Evolutionary conservation across 2,797 vertebrate species (phyloP).

Genomic region (Crocidura indochinensis): DNA sequence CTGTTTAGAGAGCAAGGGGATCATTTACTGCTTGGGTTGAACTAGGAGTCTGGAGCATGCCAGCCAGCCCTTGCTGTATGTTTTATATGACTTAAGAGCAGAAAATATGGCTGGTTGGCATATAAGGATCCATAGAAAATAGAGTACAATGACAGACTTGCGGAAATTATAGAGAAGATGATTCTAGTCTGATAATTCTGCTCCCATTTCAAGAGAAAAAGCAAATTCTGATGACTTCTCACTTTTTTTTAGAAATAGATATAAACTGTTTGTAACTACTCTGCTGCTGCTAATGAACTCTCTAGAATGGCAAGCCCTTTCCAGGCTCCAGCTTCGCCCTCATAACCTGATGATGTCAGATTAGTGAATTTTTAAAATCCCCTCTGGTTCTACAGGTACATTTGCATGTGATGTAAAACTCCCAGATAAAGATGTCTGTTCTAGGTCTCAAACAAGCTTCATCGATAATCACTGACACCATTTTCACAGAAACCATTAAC

Average conservation of each 20-base stretch:
- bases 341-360: background rate
- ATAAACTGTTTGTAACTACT: background rate
- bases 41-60: too few species aligned
- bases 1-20: too few species aligned
- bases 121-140: background rate
- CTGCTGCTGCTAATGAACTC: background rate
- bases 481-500: constrained; percentile 26
- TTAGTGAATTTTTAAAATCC: constrained; percentile 18
- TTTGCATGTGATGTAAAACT: constrained; percentile 42
- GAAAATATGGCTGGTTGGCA: background rate
- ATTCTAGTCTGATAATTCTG: background rate
- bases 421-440: background rate
- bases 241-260: background rate
- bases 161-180: background rate
- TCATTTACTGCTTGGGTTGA: too few species aligned
- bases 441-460: background rate
- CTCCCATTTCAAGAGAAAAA: background rate
- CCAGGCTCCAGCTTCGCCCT: background rate
- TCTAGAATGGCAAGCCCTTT: background rate
- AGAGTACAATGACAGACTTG: background rate
- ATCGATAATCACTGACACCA: background rate
- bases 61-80: background rate
- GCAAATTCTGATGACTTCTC: background rate
- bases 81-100: background rate
- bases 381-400: background rate